A percentile compares a stretch with the other conserved stretches of the same genome.
Conservation (phyloP, 2,797 vertebrate genomes). For the Bradypodion ventrale region DNA sequence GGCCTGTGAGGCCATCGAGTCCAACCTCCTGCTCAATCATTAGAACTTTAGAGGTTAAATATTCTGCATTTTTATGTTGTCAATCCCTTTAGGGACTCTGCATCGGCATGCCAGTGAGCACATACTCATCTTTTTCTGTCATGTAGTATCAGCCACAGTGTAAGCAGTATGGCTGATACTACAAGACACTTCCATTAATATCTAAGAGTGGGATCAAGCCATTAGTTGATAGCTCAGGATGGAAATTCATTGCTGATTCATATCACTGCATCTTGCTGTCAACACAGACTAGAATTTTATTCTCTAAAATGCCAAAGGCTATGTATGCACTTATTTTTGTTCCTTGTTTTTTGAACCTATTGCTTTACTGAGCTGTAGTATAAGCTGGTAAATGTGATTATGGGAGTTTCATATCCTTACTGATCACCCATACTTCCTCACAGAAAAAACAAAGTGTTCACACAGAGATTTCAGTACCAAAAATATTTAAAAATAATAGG, state of each 20-base stretch:
- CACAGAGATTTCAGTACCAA: not conserved
- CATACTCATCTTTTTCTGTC: slow-evolving; percentile 9
- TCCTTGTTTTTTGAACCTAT: slow-evolving; percentile 25
- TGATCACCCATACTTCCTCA: not conserved
- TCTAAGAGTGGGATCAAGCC: slow-evolving; percentile 53
- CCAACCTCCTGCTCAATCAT: too few relatives aligned
- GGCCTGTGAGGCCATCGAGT: too few relatives aligned
- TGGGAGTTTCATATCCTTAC: slow-evolving; percentile 21
- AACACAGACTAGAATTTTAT: slow-evolving; percentile 32
- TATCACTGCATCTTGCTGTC: slow-evolving; percentile 28
- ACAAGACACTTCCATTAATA: slow-evolving; percentile 52
- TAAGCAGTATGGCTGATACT: slow-evolving; percentile 50
- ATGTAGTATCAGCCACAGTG: slow-evolving; percentile 50
- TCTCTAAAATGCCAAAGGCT: slow-evolving; percentile 23
- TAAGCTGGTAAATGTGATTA: slow-evolving; percentile 28
- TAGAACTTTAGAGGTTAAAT: not conserved
- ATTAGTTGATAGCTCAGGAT: slow-evolving; percentile 45
- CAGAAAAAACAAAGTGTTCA: fast-evolving
- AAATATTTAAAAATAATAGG: not conserved
- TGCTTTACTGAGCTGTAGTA: slow-evolving; percentile 1
- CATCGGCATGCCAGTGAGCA: slow-evolving; percentile 39
- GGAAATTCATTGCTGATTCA: slow-evolving; percentile 54
- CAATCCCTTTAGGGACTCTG: not conserved
- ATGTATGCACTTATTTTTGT: slow-evolving; percentile 10
- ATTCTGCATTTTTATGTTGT: not conserved